A percentile compares a stretch with the other conserved stretches of the same genome.
Evolutionary conservation across 2,888 invertebrate species (phyloP).

Genomic region (Ophion slaviceki): DNA sequence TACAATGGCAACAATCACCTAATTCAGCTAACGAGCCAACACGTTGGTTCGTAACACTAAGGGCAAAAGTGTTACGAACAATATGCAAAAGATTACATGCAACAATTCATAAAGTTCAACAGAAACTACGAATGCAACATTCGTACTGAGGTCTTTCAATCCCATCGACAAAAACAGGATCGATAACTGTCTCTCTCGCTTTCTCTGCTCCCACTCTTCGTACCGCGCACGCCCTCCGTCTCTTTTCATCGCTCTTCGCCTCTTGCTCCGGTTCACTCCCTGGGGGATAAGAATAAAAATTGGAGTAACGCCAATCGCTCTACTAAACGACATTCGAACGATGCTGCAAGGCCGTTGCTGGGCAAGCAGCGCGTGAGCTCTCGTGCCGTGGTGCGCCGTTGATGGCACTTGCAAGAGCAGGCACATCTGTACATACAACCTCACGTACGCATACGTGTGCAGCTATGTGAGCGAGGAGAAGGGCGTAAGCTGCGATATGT

Average conservation of each 20-base stretch:
- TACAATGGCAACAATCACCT: too few relatives aligned
- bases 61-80: too few relatives aligned
- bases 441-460: background rate
- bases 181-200: conserved; percentile 6
- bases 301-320: conserved; percentile 63
- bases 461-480: background rate
- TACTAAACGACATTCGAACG: conserved; percentile 63
- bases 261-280: background rate
- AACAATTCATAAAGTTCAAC: background rate
- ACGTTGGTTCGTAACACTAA: too few relatives aligned
- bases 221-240: background rate
- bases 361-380: conserved; percentile 58
- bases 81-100: background rate
- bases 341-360: conserved; percentile 63
- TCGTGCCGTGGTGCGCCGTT: conserved; percentile 40
- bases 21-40: too few relatives aligned
- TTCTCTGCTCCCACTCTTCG: background rate
- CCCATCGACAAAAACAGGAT: background rate
- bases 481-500: background rate
- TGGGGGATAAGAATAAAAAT: conserved; percentile 34
- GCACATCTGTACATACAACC: background rate
- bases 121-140: background rate
- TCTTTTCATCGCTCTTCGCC: background rate
- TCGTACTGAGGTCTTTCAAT: background rate
- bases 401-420: conserved; percentile 18